These are phyloP conservation scores for Rhinichthys osculus DNA, from an alignment of 2,797 vertebrate species.

Conservation along the genomic window DNA sequence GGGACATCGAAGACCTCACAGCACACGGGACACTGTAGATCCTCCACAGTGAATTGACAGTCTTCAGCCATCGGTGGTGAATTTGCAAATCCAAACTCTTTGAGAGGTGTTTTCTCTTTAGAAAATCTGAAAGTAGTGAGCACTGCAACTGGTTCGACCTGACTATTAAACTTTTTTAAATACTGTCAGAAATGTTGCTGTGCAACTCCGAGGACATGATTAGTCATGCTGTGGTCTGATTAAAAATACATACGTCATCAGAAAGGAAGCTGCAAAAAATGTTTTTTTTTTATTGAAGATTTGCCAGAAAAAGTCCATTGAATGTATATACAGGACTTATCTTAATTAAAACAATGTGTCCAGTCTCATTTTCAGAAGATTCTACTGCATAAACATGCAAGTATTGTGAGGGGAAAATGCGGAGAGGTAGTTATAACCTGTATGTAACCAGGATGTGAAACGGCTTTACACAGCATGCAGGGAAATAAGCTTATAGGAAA, in stretches of 20 bases:
- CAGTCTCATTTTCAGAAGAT: constrained; percentile 36
- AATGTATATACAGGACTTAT: constrained; percentile 37
- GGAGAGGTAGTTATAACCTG: constrained; percentile 62
- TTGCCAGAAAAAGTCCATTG: constrained; percentile 48
- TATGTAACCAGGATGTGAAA: constrained; percentile 49
- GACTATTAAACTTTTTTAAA: not conserved
- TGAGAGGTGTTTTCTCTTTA: not conserved
- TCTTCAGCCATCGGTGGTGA: constrained; percentile 62
- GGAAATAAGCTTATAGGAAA: constrained; percentile 15
- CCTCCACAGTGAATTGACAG: constrained; percentile 31
- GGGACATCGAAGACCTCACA: constrained; percentile 68
- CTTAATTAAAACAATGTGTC: constrained; percentile 42
- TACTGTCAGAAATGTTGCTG: not conserved
- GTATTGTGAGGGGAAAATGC: constrained; percentile 40
- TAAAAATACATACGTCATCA: constrained; percentile 33
- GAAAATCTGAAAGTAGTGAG: not conserved
- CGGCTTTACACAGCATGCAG: constrained; percentile 49
- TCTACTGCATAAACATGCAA: constrained; percentile 47
- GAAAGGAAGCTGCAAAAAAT: constrained; percentile 39
- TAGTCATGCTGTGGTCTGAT: not conserved
- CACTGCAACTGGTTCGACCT: not conserved
- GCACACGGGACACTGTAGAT: constrained; percentile 72
- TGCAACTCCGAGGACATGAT: not conserved
- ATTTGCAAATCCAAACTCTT: constrained; percentile 15
- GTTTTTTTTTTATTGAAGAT: constrained; percentile 51